Evolutionary conservation across 2,113 vertebrate genomes (phyloP).

Genomic region (Pelobates fuscus): DNA sequence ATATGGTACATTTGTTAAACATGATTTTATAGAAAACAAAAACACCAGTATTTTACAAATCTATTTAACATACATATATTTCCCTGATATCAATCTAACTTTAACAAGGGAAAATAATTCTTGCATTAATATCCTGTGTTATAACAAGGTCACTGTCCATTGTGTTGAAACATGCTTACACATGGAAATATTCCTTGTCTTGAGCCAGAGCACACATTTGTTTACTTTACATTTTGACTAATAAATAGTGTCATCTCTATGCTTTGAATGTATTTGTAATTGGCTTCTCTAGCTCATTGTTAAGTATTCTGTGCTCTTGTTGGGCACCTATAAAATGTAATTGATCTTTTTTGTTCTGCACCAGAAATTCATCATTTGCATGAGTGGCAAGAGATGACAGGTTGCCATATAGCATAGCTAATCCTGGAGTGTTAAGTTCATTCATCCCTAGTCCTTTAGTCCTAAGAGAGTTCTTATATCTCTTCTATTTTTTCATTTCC

Average conservation of each 20-base stretch:
- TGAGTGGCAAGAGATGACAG: neutral
- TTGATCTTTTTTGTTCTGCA: neutral
- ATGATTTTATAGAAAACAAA: too few relatives aligned
- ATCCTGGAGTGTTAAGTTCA: neutral
- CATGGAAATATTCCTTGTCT: too few relatives aligned
- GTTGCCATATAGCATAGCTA: neutral
- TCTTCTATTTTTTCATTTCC: neutral
- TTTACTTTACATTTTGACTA: neutral
- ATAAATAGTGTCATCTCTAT: too few relatives aligned
- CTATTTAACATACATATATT: too few relatives aligned
- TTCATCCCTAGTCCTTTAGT: neutral
- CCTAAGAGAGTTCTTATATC: neutral
- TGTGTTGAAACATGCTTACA: too few relatives aligned
- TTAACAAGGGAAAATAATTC: too few relatives aligned
- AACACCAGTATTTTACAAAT: too few relatives aligned
- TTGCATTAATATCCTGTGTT: too few relatives aligned
- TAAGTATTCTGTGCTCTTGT: neutral
- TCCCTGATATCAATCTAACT: too few relatives aligned
- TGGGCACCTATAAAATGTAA: neutral
- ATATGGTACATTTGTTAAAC: too few relatives aligned
- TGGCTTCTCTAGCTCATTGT: neutral
- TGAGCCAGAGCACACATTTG: too few relatives aligned
- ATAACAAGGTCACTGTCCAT: too few relatives aligned
- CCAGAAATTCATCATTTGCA: neutral
- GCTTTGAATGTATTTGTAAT: neutral